A percentile compares a stretch with the other conserved stretches of the same genome.
phyloP scores from a whole-genome alignment of 2,113 vertebrate species.

The Rhinolophus sinicus region DNA sequence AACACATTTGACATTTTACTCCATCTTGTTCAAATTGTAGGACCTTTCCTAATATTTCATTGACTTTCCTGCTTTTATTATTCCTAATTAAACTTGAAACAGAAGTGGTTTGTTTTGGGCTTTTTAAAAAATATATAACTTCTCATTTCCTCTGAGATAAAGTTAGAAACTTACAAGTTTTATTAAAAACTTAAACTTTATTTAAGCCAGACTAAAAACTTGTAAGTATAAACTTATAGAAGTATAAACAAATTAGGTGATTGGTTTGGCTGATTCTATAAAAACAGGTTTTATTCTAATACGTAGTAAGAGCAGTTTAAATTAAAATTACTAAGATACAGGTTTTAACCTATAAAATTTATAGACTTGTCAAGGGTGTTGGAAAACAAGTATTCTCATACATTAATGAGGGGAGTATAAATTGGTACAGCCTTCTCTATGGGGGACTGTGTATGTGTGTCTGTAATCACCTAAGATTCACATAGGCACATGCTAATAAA shows the following conservation, averaged over 20 bases:
- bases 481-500: not conserved
- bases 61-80: constrained; percentile 27
- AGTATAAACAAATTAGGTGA: not conserved
- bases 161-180: constrained; percentile 16
- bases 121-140: not conserved
- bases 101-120: not conserved
- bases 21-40: constrained; percentile 25
- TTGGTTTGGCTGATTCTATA: not conserved
- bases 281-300: constrained; percentile 32
- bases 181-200: no score
- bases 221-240: not conserved
- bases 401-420: not conserved
- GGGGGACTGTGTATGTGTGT: not conserved
- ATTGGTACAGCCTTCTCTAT: not conserved
- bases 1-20: constrained; percentile 1
- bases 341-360: constrained; percentile 14
- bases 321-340: constrained; percentile 32
- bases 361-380: not conserved
- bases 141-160: constrained; percentile 20
- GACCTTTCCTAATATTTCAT: not conserved
- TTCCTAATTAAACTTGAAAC: constrained; percentile 11
- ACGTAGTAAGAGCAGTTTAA: not conserved
- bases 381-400: not conserved
- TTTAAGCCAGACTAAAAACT: not conserved
- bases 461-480: not conserved